A percentile compares a stretch with the other conserved stretches of the same genome.
Evolutionary conservation across 2,888 invertebrate species (phyloP).

Genomic region (Synanthedon formicaeformis): DNA sequence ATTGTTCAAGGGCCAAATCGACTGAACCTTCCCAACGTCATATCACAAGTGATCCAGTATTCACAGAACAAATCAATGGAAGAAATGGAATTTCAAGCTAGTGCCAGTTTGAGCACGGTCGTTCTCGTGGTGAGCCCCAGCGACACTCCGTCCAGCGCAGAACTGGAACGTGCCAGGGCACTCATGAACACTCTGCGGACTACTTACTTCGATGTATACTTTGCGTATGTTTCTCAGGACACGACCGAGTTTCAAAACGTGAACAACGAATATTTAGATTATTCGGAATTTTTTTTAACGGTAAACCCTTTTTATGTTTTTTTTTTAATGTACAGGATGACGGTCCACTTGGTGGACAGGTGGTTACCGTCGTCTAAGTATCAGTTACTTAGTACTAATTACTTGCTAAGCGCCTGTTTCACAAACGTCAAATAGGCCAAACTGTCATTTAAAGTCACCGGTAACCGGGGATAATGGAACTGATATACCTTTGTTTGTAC

Average conservation of each 20-base stretch:
- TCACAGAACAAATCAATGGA: conserved; percentile 50
- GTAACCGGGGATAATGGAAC: no score
- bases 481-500: no score
- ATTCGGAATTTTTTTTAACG: conserved; percentile 59
- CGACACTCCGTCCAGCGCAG: conserved; percentile 51
- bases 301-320: conserved; percentile 16
- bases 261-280: conserved; percentile 53
- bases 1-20: conserved; percentile 60
- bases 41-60: conserved; percentile 55
- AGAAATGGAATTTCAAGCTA: conserved; percentile 34
- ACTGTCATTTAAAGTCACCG: no score
- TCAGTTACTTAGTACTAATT: no score
- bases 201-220: conserved; percentile 64
- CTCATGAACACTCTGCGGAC: conserved; percentile 54
- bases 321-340: background rate
- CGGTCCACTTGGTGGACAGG: no score
- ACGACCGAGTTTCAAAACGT: conserved; percentile 53
- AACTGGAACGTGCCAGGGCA: conserved; percentile 42
- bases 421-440: no score
- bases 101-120: conserved; percentile 57
- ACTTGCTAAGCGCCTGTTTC: no score
- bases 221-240: conserved; percentile 62
- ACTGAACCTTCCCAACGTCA: conserved; percentile 56
- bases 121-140: conserved; percentile 65
- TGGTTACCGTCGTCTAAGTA: no score